Evolutionary conservation across 2,797 vertebrate species (phyloP).

Genomic region (Ceyx erithaca): DNA sequence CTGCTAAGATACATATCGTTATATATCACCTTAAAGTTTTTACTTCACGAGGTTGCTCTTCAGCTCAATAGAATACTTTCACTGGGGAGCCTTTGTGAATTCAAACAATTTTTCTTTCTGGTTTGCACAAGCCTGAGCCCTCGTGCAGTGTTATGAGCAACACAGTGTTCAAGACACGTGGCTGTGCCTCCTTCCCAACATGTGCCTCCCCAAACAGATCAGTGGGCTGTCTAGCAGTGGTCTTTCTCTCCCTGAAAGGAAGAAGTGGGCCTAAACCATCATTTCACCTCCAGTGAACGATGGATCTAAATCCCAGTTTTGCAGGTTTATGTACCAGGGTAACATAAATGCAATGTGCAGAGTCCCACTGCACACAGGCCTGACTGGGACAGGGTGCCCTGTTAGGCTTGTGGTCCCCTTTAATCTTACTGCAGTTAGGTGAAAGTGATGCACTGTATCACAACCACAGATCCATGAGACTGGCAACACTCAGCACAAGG

Average conservation of each 20-base stretch:
- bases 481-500: background rate
- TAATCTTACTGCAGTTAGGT: background rate
- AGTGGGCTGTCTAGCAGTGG: background rate
- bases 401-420: background rate
- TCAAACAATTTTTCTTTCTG: background rate
- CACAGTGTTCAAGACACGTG: background rate
- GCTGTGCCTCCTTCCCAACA: background rate
- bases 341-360: fast-evolving
- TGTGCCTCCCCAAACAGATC: background rate
- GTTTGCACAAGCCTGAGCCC: background rate
- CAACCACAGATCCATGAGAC: background rate
- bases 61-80: background rate
- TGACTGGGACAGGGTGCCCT: background rate
- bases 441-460: background rate
- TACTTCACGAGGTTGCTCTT: background rate
- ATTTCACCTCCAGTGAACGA: background rate
- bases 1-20: background rate
- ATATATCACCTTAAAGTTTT: background rate
- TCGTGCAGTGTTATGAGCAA: background rate
- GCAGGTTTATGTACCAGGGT: background rate
- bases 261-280: background rate
- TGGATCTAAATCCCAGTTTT: background rate
- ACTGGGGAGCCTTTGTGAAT: background rate
- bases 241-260: background rate
- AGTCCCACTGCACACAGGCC: fast-evolving